These are phyloP conservation scores for Catharus fuscescens DNA, from an alignment of 2,113 vertebrate genomes.

Conservation along the genomic window DNA sequence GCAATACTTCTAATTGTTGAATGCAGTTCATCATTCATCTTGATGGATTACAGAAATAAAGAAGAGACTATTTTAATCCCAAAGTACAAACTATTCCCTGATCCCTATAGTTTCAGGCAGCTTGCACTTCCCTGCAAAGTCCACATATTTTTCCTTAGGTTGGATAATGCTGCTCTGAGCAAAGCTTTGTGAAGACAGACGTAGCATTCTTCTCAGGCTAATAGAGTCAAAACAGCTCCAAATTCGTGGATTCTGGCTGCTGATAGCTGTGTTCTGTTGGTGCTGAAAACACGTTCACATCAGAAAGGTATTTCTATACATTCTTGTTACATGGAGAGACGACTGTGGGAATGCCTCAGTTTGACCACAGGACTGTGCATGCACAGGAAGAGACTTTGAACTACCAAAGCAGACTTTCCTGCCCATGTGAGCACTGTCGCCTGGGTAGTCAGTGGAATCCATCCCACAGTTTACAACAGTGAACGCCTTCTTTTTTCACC, in stretches of 20 bases:
- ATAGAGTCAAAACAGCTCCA: background rate
- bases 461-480: rapidly evolving
- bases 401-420: background rate
- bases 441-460: background rate
- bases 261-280: background rate
- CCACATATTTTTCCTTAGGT: rapidly evolving
- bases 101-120: background rate
- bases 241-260: background rate
- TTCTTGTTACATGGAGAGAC: background rate
- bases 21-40: background rate
- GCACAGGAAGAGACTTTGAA: background rate
- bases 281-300: rapidly evolving
- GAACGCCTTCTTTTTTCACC: background rate
- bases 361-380: background rate
- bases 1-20: background rate
- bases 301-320: background rate
- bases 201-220: background rate
- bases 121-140: background rate
- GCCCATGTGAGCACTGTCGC: background rate
- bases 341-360: background rate
- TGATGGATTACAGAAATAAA: background rate
- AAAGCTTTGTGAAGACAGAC: background rate
- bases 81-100: background rate
- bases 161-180: background rate
- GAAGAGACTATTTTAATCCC: background rate